phyloP scores from a whole-genome alignment of 2,113 vertebrate species.

The Petrocephalus zakoni region DNA sequence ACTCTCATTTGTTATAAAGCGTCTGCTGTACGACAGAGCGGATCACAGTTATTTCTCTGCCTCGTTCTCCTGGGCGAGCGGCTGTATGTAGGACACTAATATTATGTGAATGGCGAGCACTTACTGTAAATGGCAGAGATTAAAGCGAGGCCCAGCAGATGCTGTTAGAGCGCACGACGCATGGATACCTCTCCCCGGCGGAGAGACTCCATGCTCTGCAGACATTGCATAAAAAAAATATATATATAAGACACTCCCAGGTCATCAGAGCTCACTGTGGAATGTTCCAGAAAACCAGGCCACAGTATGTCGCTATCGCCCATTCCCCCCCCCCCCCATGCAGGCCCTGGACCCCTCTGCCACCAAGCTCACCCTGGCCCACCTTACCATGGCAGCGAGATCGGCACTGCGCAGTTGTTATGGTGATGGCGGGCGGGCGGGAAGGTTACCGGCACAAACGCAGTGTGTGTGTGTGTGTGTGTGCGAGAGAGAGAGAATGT shows the following conservation, averaged over 20 bases:
- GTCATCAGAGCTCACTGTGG: background rate
- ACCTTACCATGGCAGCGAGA: conserved; percentile 48
- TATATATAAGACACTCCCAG: background rate
- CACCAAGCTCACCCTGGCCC: conserved; percentile 30
- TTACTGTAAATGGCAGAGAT: conserved; percentile 18
- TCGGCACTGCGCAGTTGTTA: conserved; percentile 56
- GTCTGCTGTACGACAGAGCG: conserved; percentile 53
- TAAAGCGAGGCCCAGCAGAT: background rate
- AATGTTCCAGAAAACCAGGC: conserved; percentile 20
- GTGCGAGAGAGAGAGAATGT: background rate
- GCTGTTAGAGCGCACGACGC: background rate
- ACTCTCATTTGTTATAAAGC: conserved; percentile 50
- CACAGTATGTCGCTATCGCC: background rate
- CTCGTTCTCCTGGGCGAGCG: conserved; percentile 40
- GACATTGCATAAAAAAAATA: background rate
- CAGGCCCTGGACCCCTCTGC: conserved; percentile 27
- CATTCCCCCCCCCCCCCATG: background rate
- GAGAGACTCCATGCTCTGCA: background rate
- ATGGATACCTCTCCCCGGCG: background rate
- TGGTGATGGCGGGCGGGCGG: conserved; percentile 52
- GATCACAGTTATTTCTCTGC: conserved; percentile 52
- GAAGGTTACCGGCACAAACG: conserved; percentile 44
- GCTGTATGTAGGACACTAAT: conserved; percentile 52
- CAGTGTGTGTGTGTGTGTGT: conserved; percentile 36
- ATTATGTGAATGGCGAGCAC: conserved; percentile 35